Evolutionary conservation across 1,140 invertebrate species (phyloP).

Genomic region (Brachionus asplanchnoidis): DNA sequence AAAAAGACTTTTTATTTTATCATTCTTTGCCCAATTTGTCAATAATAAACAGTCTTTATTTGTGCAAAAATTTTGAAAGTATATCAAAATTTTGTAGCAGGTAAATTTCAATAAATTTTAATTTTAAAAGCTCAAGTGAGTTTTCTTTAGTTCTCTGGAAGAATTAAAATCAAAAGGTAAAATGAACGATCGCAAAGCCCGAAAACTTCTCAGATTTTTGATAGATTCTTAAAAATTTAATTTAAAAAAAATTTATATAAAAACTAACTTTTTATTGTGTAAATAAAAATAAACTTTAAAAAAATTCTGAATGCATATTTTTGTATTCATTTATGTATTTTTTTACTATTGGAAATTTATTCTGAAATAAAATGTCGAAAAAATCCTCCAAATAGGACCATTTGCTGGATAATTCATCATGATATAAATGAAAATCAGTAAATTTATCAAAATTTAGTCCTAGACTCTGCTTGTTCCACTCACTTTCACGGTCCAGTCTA

Average conservation of each 20-base stretch:
- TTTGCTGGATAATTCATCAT: not conserved
- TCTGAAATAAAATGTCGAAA: not conserved
- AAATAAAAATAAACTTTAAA: conserved; percentile 16
- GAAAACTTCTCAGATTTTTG: conserved; percentile 31
- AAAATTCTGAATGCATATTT: not conserved
- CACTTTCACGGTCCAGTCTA: not conserved
- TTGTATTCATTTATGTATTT: conserved; percentile 1
- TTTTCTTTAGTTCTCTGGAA: conserved; percentile 21
- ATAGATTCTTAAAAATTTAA: not conserved
- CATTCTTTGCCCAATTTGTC: conserved; percentile 2
- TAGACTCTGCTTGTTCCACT: not conserved
- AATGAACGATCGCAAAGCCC: conserved; percentile 39
- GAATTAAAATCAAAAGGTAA: conserved; percentile 28
- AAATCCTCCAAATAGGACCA: not conserved
- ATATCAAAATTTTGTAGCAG: conserved; percentile 27
- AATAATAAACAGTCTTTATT: conserved; percentile 1
- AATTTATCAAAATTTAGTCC: not conserved
- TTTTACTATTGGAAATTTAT: not conserved
- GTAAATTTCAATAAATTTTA: not conserved
- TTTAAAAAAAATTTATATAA: not conserved
- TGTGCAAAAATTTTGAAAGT: not conserved
- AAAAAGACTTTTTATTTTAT: conserved; percentile 34
- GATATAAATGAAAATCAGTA: conserved; percentile 17
- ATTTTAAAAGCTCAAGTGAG: not conserved
- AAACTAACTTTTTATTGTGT: not conserved